Evolutionary conservation across 2,888 invertebrate species (phyloP), one percentile per base, ranked within the genome.

Genomic region (Therioaphis trifolii): DNA sequence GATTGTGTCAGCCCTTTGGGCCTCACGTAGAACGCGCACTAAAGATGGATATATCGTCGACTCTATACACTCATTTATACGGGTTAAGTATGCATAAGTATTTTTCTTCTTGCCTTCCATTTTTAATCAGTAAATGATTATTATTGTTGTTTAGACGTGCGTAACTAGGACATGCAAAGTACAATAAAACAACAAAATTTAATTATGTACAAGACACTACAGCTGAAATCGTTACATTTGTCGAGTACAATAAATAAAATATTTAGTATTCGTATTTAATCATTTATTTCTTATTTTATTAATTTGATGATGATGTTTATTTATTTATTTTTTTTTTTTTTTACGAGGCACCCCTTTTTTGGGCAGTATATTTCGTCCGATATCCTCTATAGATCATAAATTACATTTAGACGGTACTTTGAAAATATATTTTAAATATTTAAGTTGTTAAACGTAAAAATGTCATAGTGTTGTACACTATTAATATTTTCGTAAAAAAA

Each of bases 21-120:
- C 82, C 9, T 74, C 74, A 1, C 4, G 12, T 4, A 82, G 74
- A 18, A 82, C 82, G 7, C 52, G 72, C 11, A 35, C 52, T 49
- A 82, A 82, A 7, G 74, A 72, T 2, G 63, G 52, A 11, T 74
- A 66, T 24, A 74, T 0, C 4, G 74, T 18, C 4, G 14, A 9
- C 18, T 74, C 61, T 15, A 79, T 43, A 55, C 24, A 55, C 15
- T 4, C 40, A 1, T 9, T 27, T 43, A 27, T 14, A 40, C 27
- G 55, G 7, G 2, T n/a, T 1, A 43, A 27, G 43, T 72, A 29
- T 2, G 7, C 3, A 27, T 68, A 43, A 5, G 27, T 12, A 1
- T 77, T 77, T 35, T 49, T 49, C 2, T 46, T 46, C 21, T 68
- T 24, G 7, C 4, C 1, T 11, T 49, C 40, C 77, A 78, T 78